These are phyloP conservation scores for Eumaeus atala DNA, from an alignment of 1,140 invertebrate species.

Conservation along the genomic window DNA sequence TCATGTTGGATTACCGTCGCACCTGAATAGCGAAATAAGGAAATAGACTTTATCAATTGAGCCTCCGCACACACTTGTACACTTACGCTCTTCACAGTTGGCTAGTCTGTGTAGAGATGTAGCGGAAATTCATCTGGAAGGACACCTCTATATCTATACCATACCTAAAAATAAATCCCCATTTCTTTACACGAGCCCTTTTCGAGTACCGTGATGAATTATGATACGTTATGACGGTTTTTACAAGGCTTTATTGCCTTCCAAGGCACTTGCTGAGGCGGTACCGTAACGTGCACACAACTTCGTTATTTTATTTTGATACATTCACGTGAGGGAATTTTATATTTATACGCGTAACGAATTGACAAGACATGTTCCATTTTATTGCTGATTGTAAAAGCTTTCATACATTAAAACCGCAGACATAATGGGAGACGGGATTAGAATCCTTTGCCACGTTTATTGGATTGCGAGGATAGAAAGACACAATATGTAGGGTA, in stretches of 20 bases:
- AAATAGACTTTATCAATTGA: too few relatives aligned
- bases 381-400: slow-evolving; percentile 7
- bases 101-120: too few relatives aligned
- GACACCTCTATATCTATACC: too few relatives aligned
- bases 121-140: too few relatives aligned
- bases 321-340: background rate
- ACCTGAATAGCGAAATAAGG: too few relatives aligned
- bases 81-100: too few relatives aligned
- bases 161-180: background rate
- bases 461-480: too few relatives aligned
- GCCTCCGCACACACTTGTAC: too few relatives aligned
- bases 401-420: slow-evolving; percentile 1
- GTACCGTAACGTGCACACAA: slow-evolving; percentile 9
- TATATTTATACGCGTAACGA: background rate
- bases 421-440: background rate
- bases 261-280: slow-evolving; percentile 44
- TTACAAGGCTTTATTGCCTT: slow-evolving; percentile 60
- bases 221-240: slow-evolving; percentile 53
- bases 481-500: too few relatives aligned
- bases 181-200: slow-evolving; percentile 34
- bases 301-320: background rate
- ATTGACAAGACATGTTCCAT: slow-evolving; percentile 1
- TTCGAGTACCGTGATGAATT: slow-evolving; percentile 45
- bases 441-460: too few relatives aligned
- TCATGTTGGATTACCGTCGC: too few relatives aligned